These are phyloP conservation scores for Gastrophysa polygoni DNA, from an alignment of 2,888 invertebrate genomes.

Conservation along the genomic window DNA sequence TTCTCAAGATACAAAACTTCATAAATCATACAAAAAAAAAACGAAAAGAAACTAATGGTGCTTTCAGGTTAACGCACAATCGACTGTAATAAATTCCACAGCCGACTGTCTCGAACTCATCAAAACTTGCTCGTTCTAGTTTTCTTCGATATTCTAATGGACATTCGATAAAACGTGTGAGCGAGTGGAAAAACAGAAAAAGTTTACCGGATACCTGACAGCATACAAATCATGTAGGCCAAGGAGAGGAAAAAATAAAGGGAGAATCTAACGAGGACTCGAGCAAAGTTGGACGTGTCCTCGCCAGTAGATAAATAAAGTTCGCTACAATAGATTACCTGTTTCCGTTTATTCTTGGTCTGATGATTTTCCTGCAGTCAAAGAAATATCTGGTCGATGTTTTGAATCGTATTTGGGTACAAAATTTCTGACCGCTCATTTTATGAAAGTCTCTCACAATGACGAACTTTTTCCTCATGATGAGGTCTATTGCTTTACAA, in stretches of 20 bases:
- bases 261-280: slow-evolving; percentile 10
- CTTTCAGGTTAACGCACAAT: not conserved
- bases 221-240: slow-evolving; percentile 35
- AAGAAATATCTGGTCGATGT: too few relatives aligned
- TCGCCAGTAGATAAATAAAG: slow-evolving; percentile 22
- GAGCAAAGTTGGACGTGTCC: slow-evolving; percentile 18
- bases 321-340: slow-evolving; percentile 14
- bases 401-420: too few relatives aligned
- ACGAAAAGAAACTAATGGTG: not conserved
- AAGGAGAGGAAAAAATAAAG: slow-evolving; percentile 18
- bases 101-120: not conserved
- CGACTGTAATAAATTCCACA: slow-evolving; percentile 8
- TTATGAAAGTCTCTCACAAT: too few relatives aligned
- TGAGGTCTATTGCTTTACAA: too few relatives aligned
- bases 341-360: slow-evolving; percentile 14
- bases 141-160: slow-evolving; percentile 18
- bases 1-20: too few relatives aligned
- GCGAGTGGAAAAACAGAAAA: slow-evolving; percentile 28
- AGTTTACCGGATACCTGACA: slow-evolving; percentile 28
- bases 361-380: not conserved
- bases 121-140: slow-evolving; percentile 10
- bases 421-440: too few relatives aligned
- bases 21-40: slow-evolving; percentile 4
- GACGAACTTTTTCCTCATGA: too few relatives aligned
- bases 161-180: slow-evolving; percentile 15